Evolutionary conservation across 2,888 invertebrate genomes (phyloP), one percentile per base, ranked within the genome.

Genomic region (Sesia apiformis): DNA sequence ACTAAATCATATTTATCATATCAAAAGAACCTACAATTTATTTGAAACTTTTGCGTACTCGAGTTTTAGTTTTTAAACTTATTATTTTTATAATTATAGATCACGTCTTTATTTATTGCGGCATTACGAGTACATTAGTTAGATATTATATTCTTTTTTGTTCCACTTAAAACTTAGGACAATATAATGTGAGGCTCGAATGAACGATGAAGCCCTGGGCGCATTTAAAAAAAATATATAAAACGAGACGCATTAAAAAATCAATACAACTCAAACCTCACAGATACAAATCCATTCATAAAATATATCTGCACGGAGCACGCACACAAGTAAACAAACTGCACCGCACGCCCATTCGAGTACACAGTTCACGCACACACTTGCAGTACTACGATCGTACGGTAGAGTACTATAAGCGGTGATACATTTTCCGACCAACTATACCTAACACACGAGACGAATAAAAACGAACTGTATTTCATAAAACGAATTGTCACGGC

Each of bases 381-480:
- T 59, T 59, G 51, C 23, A 51, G 40, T 81, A 85, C 85, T 84
- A 84, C 82, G 79, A 77, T 81, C 79, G 80, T 85, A 87, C 84
- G 79, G 4, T 23, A 46, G 8, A 46, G 46, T 86, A 87, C 86
- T 86, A 86, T 84, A 85, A 86, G 77, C 76, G 81, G 46, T 23
- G 46, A 75, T 81, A 76, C 80, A 81, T 83, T 84, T 82, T 79
- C 81, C 79, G 79, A 79, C 77, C 78, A 84, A 76, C 76, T 78
- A 62, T 58, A 56, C 67, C 70, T 71, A 80, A 79, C 74, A 69
- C 67, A 53, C 53, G 40, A 55, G 64, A 67, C 65, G 61, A 65
- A 65, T 58, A 72, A 61, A 69, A 61, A 60, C 62, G 55, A 3
- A 46, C 46, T 23, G n/a, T 46, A 46, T 46, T 46, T 4, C n/a